phyloP scores from a whole-genome alignment of 2,888 invertebrate genomes.

The Chalcis sispes region DNA sequence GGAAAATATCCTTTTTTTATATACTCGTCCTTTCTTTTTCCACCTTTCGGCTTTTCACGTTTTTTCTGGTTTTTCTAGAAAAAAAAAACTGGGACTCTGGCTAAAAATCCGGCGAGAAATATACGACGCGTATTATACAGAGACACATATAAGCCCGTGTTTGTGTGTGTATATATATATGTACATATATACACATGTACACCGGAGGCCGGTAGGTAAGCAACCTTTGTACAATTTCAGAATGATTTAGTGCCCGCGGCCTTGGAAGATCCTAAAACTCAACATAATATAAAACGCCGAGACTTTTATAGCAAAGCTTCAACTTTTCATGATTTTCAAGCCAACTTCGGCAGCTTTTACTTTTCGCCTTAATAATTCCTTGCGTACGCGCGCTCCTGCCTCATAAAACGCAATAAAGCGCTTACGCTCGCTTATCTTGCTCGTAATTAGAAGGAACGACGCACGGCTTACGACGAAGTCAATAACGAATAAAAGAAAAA shows the following conservation, averaged over 20 bases:
- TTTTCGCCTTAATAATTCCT: conserved; percentile 16
- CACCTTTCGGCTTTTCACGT: no score
- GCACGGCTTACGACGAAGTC: neutral
- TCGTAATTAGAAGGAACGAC: neutral
- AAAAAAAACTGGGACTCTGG: conserved; percentile 16
- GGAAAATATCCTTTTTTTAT: conserved; percentile 1
- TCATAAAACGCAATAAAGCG: conserved; percentile 19
- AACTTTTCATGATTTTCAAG: conserved; percentile 28
- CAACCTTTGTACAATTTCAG: conserved; percentile 17
- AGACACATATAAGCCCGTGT: no score
- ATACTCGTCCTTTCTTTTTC: neutral
- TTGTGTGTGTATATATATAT: no score
- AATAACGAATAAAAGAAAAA: no score
- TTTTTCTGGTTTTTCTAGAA: no score
- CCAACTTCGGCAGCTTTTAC: conserved; percentile 13
- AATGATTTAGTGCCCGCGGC: conserved; percentile 9
- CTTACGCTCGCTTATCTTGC: conserved; percentile 2
- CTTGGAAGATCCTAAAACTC: conserved; percentile 9
- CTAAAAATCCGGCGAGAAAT: conserved; percentile 13
- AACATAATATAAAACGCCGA: conserved; percentile 12
- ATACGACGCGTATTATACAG: no score
- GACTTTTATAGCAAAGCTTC: no score
- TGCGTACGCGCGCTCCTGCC: neutral
- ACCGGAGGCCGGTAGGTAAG: neutral
- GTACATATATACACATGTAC: no score